A percentile compares a stretch with the other conserved stretches of the same genome.
These are phyloP conservation scores for Tetramorium parvispinum DNA, from an alignment of 1,140 invertebrate species.

Conservation along the genomic window DNA sequence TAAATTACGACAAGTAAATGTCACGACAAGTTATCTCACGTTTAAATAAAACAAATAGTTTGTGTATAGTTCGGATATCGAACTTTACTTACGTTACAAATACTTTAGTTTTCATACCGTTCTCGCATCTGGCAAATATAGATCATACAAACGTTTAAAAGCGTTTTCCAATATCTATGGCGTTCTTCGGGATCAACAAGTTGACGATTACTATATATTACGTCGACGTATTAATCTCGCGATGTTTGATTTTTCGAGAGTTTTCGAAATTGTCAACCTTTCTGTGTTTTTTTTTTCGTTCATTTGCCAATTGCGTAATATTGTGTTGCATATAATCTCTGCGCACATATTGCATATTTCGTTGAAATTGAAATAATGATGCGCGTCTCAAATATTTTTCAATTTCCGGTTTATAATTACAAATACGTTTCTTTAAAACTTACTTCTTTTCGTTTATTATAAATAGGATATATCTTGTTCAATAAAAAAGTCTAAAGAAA, in stretches of 20 bases:
- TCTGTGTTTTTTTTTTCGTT: neutral
- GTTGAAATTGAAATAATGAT: neutral
- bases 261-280: neutral
- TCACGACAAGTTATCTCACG: neutral
- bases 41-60: neutral
- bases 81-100: neutral
- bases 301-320: neutral
- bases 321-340: neutral
- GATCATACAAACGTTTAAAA: slow-evolving; percentile 35
- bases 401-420: neutral
- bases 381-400: neutral
- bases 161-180: slow-evolving; percentile 23
- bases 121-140: neutral
- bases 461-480: slow-evolving; percentile 3
- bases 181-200: neutral
- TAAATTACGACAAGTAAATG: neutral
- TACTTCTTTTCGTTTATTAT: neutral
- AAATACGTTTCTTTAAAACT: slow-evolving; percentile 2
- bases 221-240: neutral
- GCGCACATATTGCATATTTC: neutral
- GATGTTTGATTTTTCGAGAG: slow-evolving; percentile 4
- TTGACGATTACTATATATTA: slow-evolving; percentile 3
- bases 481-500: neutral
- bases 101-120: too few species aligned
- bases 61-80: neutral